Percentiles rank a stretch among this genome's conserved stretches.
Evolutionary conservation across 2,113 vertebrate genomes (phyloP).

Genomic region (Semicossyphus pulcher): DNA sequence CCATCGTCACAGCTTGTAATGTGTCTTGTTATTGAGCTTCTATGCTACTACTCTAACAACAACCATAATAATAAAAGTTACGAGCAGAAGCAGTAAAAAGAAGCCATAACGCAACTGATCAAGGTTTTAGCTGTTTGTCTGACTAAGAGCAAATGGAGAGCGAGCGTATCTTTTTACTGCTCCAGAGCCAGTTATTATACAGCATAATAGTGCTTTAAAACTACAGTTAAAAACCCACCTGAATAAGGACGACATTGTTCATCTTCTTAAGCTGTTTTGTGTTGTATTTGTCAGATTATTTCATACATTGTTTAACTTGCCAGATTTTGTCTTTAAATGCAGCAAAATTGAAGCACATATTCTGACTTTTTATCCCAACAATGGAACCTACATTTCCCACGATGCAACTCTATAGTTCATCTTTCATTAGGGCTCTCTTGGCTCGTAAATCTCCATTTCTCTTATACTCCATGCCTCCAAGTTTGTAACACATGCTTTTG

Average conservation of each 20-base stretch:
- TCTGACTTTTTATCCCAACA: conserved; percentile 8
- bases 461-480: neutral
- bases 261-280: neutral
- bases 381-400: conserved; percentile 15
- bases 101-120: neutral
- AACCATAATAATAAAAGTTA: conserved; percentile 1
- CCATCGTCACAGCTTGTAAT: neutral
- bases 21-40: neutral
- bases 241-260: neutral
- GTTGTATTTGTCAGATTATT: neutral
- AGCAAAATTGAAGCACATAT: conserved; percentile 10
- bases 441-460: conserved; percentile 8
- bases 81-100: neutral
- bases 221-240: neutral
- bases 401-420: conserved; percentile 17
- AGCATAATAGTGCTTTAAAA: neutral
- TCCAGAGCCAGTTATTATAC: neutral
- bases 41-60: neutral
- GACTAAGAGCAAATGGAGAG: neutral
- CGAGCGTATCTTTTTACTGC: conserved; percentile 20
- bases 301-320: too few species aligned
- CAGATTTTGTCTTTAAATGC: too few species aligned
- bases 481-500: conserved; percentile 10
- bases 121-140: conserved; percentile 2
- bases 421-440: conserved; percentile 34